These are phyloP conservation scores for Gymnoscelis rufifasciata DNA, from an alignment of 2,888 invertebrate genomes.

Conservation along the genomic window DNA sequence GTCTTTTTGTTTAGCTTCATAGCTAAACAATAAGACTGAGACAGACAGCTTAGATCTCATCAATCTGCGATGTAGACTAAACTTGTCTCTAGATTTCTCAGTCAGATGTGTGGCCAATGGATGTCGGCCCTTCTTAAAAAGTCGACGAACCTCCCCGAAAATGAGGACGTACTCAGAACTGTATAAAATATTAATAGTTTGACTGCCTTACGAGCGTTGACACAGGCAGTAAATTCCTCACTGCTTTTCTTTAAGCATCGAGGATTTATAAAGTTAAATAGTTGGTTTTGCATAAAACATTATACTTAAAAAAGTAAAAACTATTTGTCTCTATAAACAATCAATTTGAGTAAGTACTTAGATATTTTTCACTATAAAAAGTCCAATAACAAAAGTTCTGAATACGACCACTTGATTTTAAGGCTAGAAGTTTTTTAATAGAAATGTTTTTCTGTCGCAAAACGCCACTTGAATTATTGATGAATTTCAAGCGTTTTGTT, in stretches of 20 bases:
- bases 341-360: too few relatives aligned
- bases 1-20: too few relatives aligned
- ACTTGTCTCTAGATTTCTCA: constrained; percentile 48
- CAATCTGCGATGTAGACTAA: constrained; percentile 45
- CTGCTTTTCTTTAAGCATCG: too few relatives aligned
- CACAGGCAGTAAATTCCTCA: too few relatives aligned
- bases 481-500: constrained; percentile 18
- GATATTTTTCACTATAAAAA: not conserved
- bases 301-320: too few relatives aligned
- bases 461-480: constrained; percentile 25
- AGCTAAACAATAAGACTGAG: constrained; percentile 21
- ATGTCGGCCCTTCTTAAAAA: constrained; percentile 44
- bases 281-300: too few relatives aligned
- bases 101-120: constrained; percentile 42
- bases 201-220: too few relatives aligned
- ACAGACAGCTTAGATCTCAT: constrained; percentile 34
- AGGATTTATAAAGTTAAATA: too few relatives aligned
- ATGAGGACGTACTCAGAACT: constrained; percentile 22
- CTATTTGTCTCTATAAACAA: too few relatives aligned
- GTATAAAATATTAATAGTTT: not conserved
- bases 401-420: constrained; percentile 7
- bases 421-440: constrained; percentile 38
- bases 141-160: constrained; percentile 54
- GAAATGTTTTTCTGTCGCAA: constrained; percentile 46
- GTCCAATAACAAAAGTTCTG: constrained; percentile 6